Base-by-base conservation (phyloP, 2,797 vertebrate genomes). In the Danio choprae region DNA sequence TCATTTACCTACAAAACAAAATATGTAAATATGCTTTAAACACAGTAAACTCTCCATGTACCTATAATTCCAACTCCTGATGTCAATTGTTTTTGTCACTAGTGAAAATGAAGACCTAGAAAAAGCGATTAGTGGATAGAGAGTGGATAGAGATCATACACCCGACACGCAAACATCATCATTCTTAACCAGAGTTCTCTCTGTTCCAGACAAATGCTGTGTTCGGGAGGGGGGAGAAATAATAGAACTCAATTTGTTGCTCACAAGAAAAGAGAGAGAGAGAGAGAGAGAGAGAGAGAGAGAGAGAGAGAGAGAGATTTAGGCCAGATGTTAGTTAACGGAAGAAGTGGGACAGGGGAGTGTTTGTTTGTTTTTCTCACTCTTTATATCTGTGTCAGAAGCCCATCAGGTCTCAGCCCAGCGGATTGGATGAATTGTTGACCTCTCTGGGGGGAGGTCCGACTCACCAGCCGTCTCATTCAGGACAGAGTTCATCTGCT, bases 151-250 rank as follows among this genome's bases (percentile, higher is more conserved):
- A 58, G 46, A 65, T 53, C 50, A 72, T 41, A 64, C 22, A 38
- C 43, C 18, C 75, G 15, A 43, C 29, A 18, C 43, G 60, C 43
- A 74, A 38, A 74, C 36, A 71, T 20, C 36, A 71, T 56, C 10
- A 60, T 46, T 65, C 15, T 58, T 20, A 18, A 46, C 51, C 51
- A 48, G 56, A 48, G 22, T 74, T 74, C 62, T 59, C 36, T 64
- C 16, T 74, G 68, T 70, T 50, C 18, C 62, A 81, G 69, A 78
- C 81, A 74, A 78, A 82, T 36, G 56, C 29, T 73, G 55, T 79
- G 69, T 5, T 41, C 20, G 29, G 29, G 56, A 20, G 10, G 38
- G 41, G 8, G n/a, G 8, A 29, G 41, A 53, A 63, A 22, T 48
- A n/a, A 60, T 60, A n/a, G 7, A 63, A 71, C 72, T 59, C 58